A percentile compares a stretch with the other conserved stretches of the same genome.
Evolutionary conservation across 2,888 invertebrate genomes (phyloP).

Genomic region (Ornithoptera alexandrae): DNA sequence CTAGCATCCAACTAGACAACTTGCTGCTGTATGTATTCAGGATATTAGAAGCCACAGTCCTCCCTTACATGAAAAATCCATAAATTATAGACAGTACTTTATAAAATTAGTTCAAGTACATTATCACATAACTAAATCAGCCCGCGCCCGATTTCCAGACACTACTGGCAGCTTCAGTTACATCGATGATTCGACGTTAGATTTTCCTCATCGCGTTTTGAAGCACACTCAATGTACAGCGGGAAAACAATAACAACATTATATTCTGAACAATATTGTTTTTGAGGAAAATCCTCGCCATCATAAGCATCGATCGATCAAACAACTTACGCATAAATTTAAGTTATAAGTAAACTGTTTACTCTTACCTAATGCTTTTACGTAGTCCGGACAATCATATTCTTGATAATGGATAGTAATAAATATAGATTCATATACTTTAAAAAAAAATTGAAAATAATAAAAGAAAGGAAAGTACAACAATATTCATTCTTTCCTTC

Average conservation of each 20-base stretch:
- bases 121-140: neutral
- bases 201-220: constrained; percentile 22
- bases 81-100: neutral
- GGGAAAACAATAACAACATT: constrained; percentile 5
- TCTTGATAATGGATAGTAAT: no score
- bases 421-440: no score
- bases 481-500: no score
- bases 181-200: constrained; percentile 16
- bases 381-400: no score
- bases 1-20: no score
- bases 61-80: neutral
- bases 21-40: no score
- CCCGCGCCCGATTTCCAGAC: constrained; percentile 3
- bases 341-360: neutral
- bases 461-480: no score
- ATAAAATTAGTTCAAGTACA: neutral
- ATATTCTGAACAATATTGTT: constrained; percentile 7
- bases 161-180: constrained; percentile 9
- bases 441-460: no score
- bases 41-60: neutral
- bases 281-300: constrained; percentile 6
- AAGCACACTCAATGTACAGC: constrained; percentile 2
- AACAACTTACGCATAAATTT: neutral
- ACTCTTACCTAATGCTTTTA: neutral
- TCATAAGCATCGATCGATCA: neutral